phyloP scores from a whole-genome alignment of 1,140 invertebrate species.

The Sminthurinus signatus region DNA sequence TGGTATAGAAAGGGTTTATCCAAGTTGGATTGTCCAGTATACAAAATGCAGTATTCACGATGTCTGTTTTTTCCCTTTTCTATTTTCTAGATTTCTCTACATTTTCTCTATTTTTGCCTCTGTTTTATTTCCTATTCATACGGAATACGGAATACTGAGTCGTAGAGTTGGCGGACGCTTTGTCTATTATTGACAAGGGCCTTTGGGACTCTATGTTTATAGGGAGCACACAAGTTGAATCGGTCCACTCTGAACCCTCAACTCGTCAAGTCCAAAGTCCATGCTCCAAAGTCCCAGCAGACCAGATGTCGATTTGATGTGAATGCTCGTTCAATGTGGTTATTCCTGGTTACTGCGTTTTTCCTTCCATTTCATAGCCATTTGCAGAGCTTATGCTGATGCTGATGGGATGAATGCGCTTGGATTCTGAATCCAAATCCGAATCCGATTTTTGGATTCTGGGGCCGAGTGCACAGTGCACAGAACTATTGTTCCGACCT shows the following conservation, averaged over 20 bases:
- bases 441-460: not conserved
- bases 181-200: constrained; percentile 32
- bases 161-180: constrained; percentile 4
- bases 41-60: too few species aligned
- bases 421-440: not conserved
- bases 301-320: constrained; percentile 32
- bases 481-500: too few species aligned
- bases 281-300: constrained; percentile 21
- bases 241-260: too few species aligned
- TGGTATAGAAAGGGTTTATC: too few species aligned
- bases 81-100: too few species aligned
- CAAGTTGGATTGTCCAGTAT: too few species aligned
- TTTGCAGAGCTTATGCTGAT: not conserved
- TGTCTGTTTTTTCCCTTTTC: too few species aligned
- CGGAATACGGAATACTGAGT: too few species aligned
- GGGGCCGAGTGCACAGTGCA: not conserved
- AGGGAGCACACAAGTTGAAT: constrained; percentile 21
- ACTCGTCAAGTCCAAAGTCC: too few species aligned
- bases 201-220: constrained; percentile 24
- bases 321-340: constrained; percentile 11
- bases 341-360: not conserved
- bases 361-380: not conserved
- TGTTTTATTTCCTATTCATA: too few species aligned
- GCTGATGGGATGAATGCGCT: not conserved
- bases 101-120: too few species aligned